phyloP scores from a whole-genome alignment of 2,113 vertebrate species.

The Campylomormyrus tamandua region DNA sequence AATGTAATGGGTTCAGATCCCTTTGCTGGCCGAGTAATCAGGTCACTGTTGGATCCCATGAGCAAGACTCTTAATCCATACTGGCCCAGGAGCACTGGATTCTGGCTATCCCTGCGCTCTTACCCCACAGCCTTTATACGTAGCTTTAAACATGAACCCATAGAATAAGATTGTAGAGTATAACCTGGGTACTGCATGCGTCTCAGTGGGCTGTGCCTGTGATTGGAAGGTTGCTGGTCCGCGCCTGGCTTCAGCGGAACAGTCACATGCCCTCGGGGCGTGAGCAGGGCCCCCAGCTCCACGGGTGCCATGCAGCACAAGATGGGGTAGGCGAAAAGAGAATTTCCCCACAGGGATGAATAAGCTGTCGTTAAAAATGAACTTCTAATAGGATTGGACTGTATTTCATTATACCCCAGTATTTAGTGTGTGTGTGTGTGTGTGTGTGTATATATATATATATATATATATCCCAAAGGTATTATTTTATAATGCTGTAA shows the following conservation, averaged over 20 bases:
- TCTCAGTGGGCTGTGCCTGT: not conserved
- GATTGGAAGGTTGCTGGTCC: not conserved
- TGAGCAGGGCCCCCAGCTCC: not conserved
- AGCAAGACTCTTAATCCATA: not conserved
- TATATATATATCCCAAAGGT: not conserved
- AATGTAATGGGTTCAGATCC: not conserved
- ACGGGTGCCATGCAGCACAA: not conserved
- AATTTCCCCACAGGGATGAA: not conserved
- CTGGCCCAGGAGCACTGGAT: not conserved
- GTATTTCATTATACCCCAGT: not conserved
- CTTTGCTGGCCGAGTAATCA: not conserved
- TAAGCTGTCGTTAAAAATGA: not conserved
- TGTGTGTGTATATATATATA: too few relatives aligned
- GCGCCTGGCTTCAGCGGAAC: not conserved
- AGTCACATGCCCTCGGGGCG: not conserved
- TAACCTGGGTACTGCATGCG: not conserved
- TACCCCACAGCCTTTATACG: not conserved
- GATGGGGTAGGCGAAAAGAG: not conserved
- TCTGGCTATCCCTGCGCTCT: not conserved
- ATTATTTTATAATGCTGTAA: not conserved
- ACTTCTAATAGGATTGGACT: not conserved
- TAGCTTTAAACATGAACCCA: not conserved
- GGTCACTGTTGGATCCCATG: not conserved
- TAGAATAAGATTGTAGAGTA: not conserved
- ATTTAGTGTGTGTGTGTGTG: too few relatives aligned